Base-by-base conservation (phyloP, 30 jellyfish, hydroid and myxozoan genomes). In the Turritopsis rubra region DNA sequence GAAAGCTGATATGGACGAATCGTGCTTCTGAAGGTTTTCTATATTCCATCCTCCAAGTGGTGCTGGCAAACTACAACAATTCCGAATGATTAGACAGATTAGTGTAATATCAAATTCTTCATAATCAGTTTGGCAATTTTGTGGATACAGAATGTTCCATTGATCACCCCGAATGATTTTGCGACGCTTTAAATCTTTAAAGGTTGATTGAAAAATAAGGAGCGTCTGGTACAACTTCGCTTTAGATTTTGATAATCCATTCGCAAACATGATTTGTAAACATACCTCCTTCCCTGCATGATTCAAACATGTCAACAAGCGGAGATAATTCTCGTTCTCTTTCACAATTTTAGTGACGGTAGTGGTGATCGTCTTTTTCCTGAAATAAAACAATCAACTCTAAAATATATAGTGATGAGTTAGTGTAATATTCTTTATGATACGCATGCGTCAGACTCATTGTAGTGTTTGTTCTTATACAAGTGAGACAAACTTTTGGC, bases 11-110 rank as follows among this genome's bases (percentile, higher is more conserved):
- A 68, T 68, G 30, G 31, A n/a, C 30, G 9, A 27, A 68, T 68
- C 77, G 31, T 68, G 16, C 19, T 7, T 23, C 19, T 68, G 28
- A 7, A 22, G 30, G 17, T 19, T 27, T 8, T 68, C 19, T 9
- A 7, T 9, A 23, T 9, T 19, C 77, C 77, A 68, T 23, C 77
- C 77, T n/a, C 77, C 77, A 23, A 68, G 28, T 68, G 77, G 77
- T 19, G 77, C 77, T 17, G 77, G 77, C 30, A 68, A 68, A 22
- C 31, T 68, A n/a, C 31, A n/a, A 0, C 77, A 68, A 68, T 68
- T 68, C 30, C 77, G 16, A 19, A 68, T 68, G 19, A 68, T 68
- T 22, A n/a, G 77, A 68, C 0, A 68, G 31, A 68, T 23, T 22
- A 68, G 19, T 16, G 77, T n/a, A 9, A 68, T 68, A 68, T 68